Evolutionary conservation across 2,113 vertebrate species (phyloP), one percentile per base, ranked within the genome.

Genomic region (Python bivittatus): DNA sequence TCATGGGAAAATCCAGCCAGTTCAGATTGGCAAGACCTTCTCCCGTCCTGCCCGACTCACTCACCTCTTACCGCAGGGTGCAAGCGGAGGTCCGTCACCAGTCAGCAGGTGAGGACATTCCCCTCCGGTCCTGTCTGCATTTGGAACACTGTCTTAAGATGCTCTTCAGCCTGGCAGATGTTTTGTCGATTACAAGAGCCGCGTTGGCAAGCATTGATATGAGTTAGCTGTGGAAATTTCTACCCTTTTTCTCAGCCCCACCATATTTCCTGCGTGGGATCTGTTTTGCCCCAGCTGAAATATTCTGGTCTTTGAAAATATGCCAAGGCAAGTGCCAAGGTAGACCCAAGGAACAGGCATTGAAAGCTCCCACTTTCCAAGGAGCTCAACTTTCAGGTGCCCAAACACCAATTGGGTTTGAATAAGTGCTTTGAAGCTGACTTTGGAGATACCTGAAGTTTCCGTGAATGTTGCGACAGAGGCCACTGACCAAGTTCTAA

Each of bases 231-330:
- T 98, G 98, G 98, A 98, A 98, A 98, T 97, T 98, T 97, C 97
- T 98, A 86, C 98, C 98, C 98, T 97, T 98, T 98, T 98, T 97
- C 97, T 98, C 99, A 98, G 98, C 98, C 91, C 60, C 12, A 29
- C 23, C 94, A 84, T 90, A 92, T 97, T 98, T 98, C 98, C 98
- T 98, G 97, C 96, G 92, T 94, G 97, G 97, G 96, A 93, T 95
- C 95, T 97, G 95, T 95, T 98, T 96, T 96, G 97, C 98, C 98
- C 97, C 98, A 98, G 97, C 98, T 98, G 98, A 97, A 96, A 97
- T 97, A 91, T 98, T 98, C 96, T 97, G 94, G 92, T 96, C 98
- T 98, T 97, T 97, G 97, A 96, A 97, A 97, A 94, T 97, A 92
- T 98, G 97, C 97, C 98, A 97, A 98, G 98, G 97, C 97, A 96